Evolutionary conservation across 2,888 invertebrate species (phyloP), one percentile per base, ranked within the genome.

Genomic region (Nysson spinosus): DNA sequence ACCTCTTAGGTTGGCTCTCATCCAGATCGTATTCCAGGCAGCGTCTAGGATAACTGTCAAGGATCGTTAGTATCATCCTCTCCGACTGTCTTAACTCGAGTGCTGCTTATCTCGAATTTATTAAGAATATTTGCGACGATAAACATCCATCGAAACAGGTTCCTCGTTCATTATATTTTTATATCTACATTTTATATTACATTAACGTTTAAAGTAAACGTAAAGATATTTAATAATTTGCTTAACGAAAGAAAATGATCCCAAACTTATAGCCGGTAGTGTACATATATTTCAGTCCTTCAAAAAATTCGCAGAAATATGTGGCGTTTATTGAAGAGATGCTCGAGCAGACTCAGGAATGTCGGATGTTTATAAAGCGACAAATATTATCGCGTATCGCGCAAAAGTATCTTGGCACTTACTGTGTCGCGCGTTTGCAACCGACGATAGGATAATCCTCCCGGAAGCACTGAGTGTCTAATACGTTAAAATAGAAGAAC

Each of bases 401-500:
- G 17, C 9, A 12, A 9, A 19, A 3, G 39, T 7, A 7, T 22
- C 22, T 16, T 44, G 49, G 11, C 58, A 83, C 89, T 85, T 82
- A 92, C 92, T 89, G 89, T 82, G 91, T 88, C 64, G 85, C 87
- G 72, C 84, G 87, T 24, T 82, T 81, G 79, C 92, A 93, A 1
- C 85, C 86, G 0, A 81, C 82, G 19, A 90, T 86, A 0, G 91
- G 92, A 76, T 90, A 90, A 64, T 92, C 91, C 19, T 89, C 70
- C 57, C 88, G 88, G 80, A 88, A 93, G 84, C 93, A 93, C 78
- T 91, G 84, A 0, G 92, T 91, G 16, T 88, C 88, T 20, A 90
- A 80, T 42, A 89, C 79, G 78, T 88, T 89, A 86, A 90, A 90
- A 84, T 89, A 91, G 22, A 89, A 81, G 51, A 86, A 83, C 37